Conservation (phyloP, 2,888 invertebrate species). For the Aromia moschata region DNA sequence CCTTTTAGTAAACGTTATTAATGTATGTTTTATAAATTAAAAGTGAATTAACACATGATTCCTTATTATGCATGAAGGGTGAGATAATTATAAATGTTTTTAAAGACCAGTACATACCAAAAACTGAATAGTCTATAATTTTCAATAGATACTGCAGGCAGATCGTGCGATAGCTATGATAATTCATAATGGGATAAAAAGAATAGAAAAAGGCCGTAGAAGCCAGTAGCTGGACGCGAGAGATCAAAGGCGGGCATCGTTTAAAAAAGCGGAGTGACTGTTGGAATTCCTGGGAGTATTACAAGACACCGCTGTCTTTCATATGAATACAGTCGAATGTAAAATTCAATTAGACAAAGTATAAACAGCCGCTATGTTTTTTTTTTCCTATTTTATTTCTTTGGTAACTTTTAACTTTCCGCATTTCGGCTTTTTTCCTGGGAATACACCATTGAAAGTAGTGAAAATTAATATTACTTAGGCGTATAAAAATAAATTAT, state of each 20-base stretch:
- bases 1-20: background rate
- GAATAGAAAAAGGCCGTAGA: slow-evolving; percentile 36
- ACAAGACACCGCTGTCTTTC: slow-evolving; percentile 45
- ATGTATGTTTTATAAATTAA: background rate
- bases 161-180: slow-evolving; percentile 35
- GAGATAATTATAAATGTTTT: background rate
- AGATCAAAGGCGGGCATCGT: slow-evolving; percentile 49
- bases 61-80: no score
- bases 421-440: slow-evolving; percentile 1
- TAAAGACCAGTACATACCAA: slow-evolving; percentile 11
- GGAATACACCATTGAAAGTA: no score
- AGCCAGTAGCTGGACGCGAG: slow-evolving; percentile 44
- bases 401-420: background rate
- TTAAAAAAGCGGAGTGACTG: slow-evolving; percentile 43
- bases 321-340: slow-evolving; percentile 38
- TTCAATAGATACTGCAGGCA: slow-evolving; percentile 45
- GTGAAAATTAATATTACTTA: no score
- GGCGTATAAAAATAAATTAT: no score
- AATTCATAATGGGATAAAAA: slow-evolving; percentile 42
- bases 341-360: slow-evolving; percentile 46
- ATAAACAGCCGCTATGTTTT: slow-evolving; percentile 41
- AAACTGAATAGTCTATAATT: slow-evolving; percentile 49
- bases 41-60: slow-evolving; percentile 5
- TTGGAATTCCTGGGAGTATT: slow-evolving; percentile 43
- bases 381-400: slow-evolving; percentile 18